Evolutionary conservation across 1,140 invertebrate species (phyloP).

Genomic region (Aplysia californica): DNA sequence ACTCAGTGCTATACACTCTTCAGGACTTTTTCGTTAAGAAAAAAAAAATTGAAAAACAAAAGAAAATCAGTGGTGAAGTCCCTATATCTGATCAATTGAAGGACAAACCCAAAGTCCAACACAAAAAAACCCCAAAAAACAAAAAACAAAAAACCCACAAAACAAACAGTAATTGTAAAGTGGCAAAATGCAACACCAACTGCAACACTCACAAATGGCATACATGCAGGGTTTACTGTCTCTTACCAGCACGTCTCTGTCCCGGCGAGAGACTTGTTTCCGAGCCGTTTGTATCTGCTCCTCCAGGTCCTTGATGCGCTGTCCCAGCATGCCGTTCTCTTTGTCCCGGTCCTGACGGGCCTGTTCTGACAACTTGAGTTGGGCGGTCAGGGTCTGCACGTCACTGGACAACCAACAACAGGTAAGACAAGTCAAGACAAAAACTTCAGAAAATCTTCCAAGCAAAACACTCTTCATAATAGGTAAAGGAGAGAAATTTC

Average conservation of each 20-base stretch:
- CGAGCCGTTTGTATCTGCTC: conserved; percentile 68
- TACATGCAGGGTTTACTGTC: too few species aligned
- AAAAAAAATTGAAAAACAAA: too few species aligned
- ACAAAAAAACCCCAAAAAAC: not conserved
- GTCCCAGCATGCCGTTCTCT: not conserved
- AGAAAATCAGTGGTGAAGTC: too few species aligned
- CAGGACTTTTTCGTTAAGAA: too few species aligned
- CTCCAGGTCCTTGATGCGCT: conserved; percentile 75
- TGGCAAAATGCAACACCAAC: too few species aligned
- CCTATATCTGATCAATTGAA: too few species aligned
- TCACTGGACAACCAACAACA: not conserved
- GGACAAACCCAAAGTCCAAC: not conserved
- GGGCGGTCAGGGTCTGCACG: not conserved
- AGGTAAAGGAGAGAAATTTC: too few species aligned
- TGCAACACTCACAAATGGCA: too few species aligned
- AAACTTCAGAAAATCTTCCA: not conserved
- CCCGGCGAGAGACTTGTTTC: conserved; percentile 29
- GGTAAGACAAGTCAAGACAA: not conserved
- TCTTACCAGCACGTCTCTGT: conserved; percentile 34
- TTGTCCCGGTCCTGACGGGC: not conserved
- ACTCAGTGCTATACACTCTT: too few species aligned
- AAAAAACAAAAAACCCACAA: not conserved
- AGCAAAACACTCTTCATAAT: too few species aligned
- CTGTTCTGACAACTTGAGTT: conserved; percentile 8
- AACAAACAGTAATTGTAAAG: too few species aligned